Evolutionary conservation across 2,113 vertebrate genomes (phyloP), one percentile per base, ranked within the genome.

Genomic region (Apeltes quadracus): DNA sequence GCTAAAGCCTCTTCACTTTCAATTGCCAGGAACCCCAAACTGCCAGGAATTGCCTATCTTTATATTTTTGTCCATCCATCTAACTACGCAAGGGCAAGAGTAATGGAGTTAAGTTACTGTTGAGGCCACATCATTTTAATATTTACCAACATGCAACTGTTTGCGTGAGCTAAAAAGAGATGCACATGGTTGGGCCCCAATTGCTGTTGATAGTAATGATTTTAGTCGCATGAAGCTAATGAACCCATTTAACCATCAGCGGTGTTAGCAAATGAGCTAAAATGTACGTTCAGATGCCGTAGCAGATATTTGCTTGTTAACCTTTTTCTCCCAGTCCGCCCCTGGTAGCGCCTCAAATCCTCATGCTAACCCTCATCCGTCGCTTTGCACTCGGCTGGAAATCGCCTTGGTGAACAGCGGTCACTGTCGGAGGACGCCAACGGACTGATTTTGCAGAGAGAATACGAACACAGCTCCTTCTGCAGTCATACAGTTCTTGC

Each of bases 1-100:
- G 91, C 87, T 91, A 93, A 94, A 83, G 63, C 84, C 75, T 88
- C 77, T 75, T 83, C 72, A 76, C 76, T 86, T 64, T 41, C 70
- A 87, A 76, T 20, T 71, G 50, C 46, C 20, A 0, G n/a, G 34
- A 56, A 61, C 63, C 54, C 61, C 39, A 58, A 65, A 77, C 51
- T 51, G 38, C 51, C 76, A 75, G 29, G 34, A 84, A 61, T 82
- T 14, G 71, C 48, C 27, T 39, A 18, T 65, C n/a, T 58, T 5
- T 38, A 25, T 44, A 1, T 61, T 38, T 48, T 32, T 53, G 29
- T 67, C 16, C 41, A 39, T 39, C 29, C 38, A 12, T 55, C 7
- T 38, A 9, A 50, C 44, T 27, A 25, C 18, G 5, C 29, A n/a
- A 4, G 43, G 62, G 69, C 1, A 20, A 36, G 3, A 38, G 27